phyloP scores from a whole-genome alignment of 1,140 invertebrate species.

The Tetranychus urticae region DNA sequence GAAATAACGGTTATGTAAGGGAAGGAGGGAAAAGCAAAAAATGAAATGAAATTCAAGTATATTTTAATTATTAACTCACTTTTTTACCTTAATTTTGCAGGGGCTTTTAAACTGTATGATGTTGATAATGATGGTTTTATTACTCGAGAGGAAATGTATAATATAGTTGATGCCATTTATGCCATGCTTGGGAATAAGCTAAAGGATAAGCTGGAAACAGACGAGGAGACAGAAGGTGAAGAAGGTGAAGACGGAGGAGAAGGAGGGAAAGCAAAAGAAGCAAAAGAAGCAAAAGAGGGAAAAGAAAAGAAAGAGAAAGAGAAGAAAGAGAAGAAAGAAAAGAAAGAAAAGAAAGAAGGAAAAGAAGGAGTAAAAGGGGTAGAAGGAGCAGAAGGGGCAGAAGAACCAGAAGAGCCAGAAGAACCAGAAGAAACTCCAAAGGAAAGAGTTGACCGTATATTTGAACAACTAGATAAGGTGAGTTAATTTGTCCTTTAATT shows the following conservation, averaged over 20 bases:
- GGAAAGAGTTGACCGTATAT: conserved; percentile 86
- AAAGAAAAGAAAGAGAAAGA: conserved; percentile 1
- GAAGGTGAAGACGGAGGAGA: too few species aligned
- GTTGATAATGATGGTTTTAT: conserved; percentile 95
- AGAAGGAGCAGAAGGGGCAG: conserved; percentile 13
- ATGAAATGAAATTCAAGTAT: too few species aligned
- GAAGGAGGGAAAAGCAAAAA: too few species aligned
- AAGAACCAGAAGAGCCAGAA: conserved; percentile 9
- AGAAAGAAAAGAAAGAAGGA: conserved; percentile 34
- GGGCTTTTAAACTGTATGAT: conserved; percentile 89
- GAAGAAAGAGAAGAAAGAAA: conserved; percentile 49
- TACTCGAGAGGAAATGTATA: conserved; percentile 90
- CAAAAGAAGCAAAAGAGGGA: too few species aligned
- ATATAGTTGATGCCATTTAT: conserved; percentile 95
- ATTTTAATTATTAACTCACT: too few species aligned
- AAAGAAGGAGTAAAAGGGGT: neutral
- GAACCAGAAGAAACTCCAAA: conserved; percentile 56
- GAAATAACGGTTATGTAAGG: too few species aligned
- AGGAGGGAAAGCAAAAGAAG: too few species aligned
- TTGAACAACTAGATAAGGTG: conserved; percentile 80
- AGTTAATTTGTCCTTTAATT: neutral
- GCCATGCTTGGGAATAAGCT: conserved; percentile 78
- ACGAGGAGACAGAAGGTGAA: conserved; percentile 1
- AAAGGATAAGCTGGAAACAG: conserved; percentile 17
- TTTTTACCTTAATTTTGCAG: conserved; percentile 23